A percentile compares a stretch with the other conserved stretches of the same genome.
These are phyloP conservation scores for Chironomus riparius DNA, from an alignment of 2,888 invertebrate genomes.

Conservation along the genomic window DNA sequence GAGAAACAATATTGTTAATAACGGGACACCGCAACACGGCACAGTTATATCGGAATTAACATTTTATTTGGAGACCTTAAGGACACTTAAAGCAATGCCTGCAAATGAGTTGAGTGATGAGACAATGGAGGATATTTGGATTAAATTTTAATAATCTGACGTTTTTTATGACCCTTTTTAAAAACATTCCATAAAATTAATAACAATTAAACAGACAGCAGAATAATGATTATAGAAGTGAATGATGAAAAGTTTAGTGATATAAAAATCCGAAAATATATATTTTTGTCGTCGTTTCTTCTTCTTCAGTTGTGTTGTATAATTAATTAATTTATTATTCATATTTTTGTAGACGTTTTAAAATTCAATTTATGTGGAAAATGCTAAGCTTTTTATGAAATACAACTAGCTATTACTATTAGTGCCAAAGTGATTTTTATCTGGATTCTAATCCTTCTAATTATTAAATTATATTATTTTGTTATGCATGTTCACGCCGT, in stretches of 20 bases:
- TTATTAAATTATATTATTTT: too few relatives aligned
- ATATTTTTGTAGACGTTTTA: too few relatives aligned
- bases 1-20: constrained; percentile 82
- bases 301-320: neutral
- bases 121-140: constrained; percentile 77
- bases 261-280: neutral
- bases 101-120: constrained; percentile 63
- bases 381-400: too few relatives aligned
- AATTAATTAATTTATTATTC: too few relatives aligned
- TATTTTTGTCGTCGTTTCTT: neutral
- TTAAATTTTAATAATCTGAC: constrained; percentile 37
- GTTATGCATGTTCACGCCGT: too few relatives aligned
- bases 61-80: constrained; percentile 80
- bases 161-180: neutral
- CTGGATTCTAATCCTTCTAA: too few relatives aligned
- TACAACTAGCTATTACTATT: too few relatives aligned
- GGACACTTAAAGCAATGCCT: constrained; percentile 68
- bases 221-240: neutral
- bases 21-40: constrained; percentile 95
- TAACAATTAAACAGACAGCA: neutral
- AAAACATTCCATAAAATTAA: neutral
- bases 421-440: too few relatives aligned
- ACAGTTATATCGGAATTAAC: constrained; percentile 87
- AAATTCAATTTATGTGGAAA: too few relatives aligned
- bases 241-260: neutral